These are phyloP conservation scores for Tethea ocularis DNA, from an alignment of 2,888 invertebrate genomes.

Conservation along the genomic window DNA sequence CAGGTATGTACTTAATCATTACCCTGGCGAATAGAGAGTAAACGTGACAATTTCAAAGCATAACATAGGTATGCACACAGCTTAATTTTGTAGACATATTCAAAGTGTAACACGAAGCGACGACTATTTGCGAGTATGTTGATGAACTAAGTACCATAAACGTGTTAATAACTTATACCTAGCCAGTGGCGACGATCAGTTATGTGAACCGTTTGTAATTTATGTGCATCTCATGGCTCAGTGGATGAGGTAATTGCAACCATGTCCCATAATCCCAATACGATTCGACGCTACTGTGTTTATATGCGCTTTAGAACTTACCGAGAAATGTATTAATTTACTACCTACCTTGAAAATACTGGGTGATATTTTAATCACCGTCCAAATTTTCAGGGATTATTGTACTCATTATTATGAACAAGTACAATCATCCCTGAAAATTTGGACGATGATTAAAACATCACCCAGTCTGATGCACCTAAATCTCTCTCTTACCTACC, in stretches of 20 bases:
- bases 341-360: conserved; percentile 30
- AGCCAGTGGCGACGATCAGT: conserved; percentile 29
- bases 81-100: conserved; percentile 9
- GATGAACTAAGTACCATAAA: conserved; percentile 24
- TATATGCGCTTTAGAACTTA: conserved; percentile 11
- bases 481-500: conserved; percentile 30
- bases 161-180: conserved; percentile 38
- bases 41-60: conserved; percentile 1
- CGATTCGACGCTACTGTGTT: neutral
- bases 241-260: conserved; percentile 52
- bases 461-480: conserved; percentile 38
- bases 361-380: too few relatives aligned
- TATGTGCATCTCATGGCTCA: conserved; percentile 53
- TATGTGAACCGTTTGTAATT: conserved; percentile 44
- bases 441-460: too few relatives aligned
- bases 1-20: neutral
- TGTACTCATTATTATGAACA: too few relatives aligned
- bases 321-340: conserved; percentile 17
- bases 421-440: too few relatives aligned
- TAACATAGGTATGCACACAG: neutral
- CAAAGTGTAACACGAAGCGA: conserved; percentile 6
- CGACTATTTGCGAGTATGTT: conserved; percentile 10
- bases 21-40: conserved; percentile 3
- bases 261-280: conserved; percentile 34
- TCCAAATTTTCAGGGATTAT: too few relatives aligned